Evolutionary conservation across 2,113 vertebrate species (phyloP).

Genomic region (Sinocyclocheilus maitianheensis): DNA sequence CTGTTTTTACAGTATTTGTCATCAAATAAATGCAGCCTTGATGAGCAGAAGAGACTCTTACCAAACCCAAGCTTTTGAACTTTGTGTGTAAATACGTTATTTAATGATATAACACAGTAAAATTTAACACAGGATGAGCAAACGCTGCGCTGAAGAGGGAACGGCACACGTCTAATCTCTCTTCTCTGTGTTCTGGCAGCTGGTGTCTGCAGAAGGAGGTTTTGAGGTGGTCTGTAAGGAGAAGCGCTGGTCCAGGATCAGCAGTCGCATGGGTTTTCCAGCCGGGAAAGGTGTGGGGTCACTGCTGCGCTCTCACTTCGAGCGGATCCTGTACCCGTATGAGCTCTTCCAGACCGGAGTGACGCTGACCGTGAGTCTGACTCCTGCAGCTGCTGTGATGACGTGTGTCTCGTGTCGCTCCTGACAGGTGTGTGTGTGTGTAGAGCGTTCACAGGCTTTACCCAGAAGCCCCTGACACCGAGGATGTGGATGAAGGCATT

Average conservation of each 20-base stretch:
- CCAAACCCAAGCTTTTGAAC: too few species aligned
- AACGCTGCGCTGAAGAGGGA: too few species aligned
- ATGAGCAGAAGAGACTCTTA: neutral
- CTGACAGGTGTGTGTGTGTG: neutral
- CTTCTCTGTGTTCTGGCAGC: slow-evolving; percentile 66
- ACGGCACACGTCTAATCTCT: too few species aligned
- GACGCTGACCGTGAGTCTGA: slow-evolving; percentile 86
- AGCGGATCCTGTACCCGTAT: slow-evolving; percentile 94
- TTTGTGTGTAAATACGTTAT: too few species aligned
- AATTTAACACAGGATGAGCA: too few species aligned
- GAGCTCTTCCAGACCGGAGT: slow-evolving; percentile 98
- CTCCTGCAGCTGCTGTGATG: neutral
- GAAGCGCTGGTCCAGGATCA: slow-evolving; percentile 95
- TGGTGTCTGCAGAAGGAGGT: slow-evolving; percentile 92
- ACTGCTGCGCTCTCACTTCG: slow-evolving; percentile 90
- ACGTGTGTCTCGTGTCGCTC: too few species aligned
- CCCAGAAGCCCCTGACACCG: slow-evolving; percentile 69
- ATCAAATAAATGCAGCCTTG: neutral
- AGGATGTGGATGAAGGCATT: slow-evolving; percentile 74
- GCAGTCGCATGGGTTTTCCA: slow-evolving; percentile 90
- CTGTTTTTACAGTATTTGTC: neutral
- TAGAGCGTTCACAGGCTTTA: slow-evolving; percentile 75
- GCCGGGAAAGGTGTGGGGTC: slow-evolving; percentile 89
- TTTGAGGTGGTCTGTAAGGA: slow-evolving; percentile 94
- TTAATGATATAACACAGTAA: too few species aligned